Percentiles rank a stretch among this genome's conserved stretches.
Evolutionary conservation across 2,113 vertebrate genomes (phyloP).

Genomic region (Malurus elegans): DNA sequence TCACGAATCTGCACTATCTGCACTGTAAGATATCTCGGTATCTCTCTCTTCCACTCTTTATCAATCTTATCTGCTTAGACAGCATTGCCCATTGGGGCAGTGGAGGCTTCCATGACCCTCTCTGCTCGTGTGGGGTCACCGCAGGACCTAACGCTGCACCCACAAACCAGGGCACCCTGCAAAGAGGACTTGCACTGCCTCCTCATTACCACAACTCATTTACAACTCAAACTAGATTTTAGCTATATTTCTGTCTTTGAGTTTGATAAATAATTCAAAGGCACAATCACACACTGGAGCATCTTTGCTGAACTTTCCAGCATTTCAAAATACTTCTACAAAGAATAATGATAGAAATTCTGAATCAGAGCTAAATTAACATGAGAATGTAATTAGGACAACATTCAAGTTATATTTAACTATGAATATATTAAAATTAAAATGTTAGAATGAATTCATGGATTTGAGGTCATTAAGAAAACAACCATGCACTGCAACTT

Average conservation of each 20-base stretch:
- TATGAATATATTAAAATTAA: slow-evolving; percentile 55
- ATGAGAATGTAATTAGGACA: slow-evolving; percentile 65
- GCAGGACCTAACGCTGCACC: neutral
- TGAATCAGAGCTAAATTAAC: slow-evolving; percentile 63
- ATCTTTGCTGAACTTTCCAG: slow-evolving; percentile 41
- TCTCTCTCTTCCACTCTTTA: neutral
- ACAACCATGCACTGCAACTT: neutral
- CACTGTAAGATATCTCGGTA: neutral
- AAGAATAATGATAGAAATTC: slow-evolving; percentile 56
- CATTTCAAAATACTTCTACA: slow-evolving; percentile 56
- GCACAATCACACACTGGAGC: slow-evolving; percentile 34
- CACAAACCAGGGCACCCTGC: neutral
- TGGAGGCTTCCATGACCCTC: neutral
- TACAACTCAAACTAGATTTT: slow-evolving; percentile 51
- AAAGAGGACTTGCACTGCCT: neutral
- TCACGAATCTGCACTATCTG: neutral
- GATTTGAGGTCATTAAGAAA: slow-evolving; percentile 29
- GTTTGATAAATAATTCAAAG: slow-evolving; percentile 67
- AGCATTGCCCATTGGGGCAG: neutral
- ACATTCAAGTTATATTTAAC: slow-evolving; percentile 63
- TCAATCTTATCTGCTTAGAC: neutral
- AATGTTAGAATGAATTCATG: slow-evolving; percentile 18
- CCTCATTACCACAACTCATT: neutral
- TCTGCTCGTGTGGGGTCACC: accelerated
- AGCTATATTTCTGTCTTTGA: slow-evolving; percentile 34